Conservation (phyloP, 2,888 invertebrate species). For the Orthosia gracilis region DNA sequence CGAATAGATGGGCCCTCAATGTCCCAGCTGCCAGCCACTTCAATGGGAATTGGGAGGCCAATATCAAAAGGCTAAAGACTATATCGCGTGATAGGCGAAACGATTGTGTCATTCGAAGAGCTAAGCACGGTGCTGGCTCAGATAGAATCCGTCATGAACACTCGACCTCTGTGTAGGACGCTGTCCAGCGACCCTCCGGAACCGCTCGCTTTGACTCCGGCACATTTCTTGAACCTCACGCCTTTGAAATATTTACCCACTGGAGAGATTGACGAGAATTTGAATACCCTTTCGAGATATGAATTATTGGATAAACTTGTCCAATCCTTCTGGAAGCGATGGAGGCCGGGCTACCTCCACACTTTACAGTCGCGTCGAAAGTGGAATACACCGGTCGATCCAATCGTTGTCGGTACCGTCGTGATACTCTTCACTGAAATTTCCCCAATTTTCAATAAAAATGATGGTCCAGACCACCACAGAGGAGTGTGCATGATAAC, state of each 20-base stretch:
- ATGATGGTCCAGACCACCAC: too few species aligned
- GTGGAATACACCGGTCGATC: too few species aligned
- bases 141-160: not conserved
- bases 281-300: not conserved
- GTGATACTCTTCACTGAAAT: too few species aligned
- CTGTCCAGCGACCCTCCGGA: not conserved
- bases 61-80: too few species aligned
- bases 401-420: too few species aligned
- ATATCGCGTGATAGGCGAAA: too few species aligned
- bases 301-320: not conserved
- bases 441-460: too few species aligned
- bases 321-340: not conserved
- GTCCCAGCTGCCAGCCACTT: too few species aligned
- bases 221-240: constrained; percentile 42
- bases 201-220: constrained; percentile 38
- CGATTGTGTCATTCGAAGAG: too few species aligned
- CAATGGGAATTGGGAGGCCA: too few species aligned
- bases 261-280: not conserved
- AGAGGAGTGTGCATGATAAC: too few species aligned
- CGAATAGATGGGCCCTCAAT: too few species aligned
- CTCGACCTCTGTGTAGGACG: constrained; percentile 10
- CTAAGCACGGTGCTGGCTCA: constrained; percentile 8
- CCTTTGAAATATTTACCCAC: constrained; percentile 13
- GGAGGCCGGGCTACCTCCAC: not conserved
- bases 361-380: not conserved